Evolutionary conservation across 2,797 vertebrate species (phyloP).

Genomic region (Salarias fasciatus): DNA sequence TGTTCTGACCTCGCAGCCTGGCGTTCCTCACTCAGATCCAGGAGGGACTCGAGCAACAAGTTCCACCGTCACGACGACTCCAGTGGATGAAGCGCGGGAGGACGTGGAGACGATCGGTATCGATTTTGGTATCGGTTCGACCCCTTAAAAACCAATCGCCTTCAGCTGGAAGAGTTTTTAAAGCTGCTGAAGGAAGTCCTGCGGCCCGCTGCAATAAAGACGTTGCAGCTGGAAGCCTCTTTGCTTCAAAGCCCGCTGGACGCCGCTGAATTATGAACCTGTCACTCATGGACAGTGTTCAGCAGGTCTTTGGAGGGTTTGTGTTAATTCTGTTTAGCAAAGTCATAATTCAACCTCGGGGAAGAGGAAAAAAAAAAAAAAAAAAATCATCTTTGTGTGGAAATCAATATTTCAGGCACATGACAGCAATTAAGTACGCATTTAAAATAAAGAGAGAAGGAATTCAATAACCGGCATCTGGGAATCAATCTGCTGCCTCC

Average conservation of each 20-base stretch:
- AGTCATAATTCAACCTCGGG: background rate
- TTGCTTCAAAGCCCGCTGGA: too few species aligned
- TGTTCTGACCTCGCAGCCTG: background rate
- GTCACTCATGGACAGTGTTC: background rate
- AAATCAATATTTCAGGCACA: constrained; percentile 16
- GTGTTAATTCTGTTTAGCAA: constrained; percentile 8
- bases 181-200: too few species aligned
- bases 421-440: constrained; percentile 18
- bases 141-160: too few species aligned
- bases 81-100: background rate
- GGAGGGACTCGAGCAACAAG: background rate
- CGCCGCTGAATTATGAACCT: too few species aligned
- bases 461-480: constrained; percentile 16
- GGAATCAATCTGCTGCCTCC: constrained; percentile 9
- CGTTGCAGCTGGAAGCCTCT: too few species aligned
- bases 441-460: constrained; percentile 1
- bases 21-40: background rate
- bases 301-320: background rate
- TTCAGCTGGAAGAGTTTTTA: too few species aligned
- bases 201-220: too few species aligned
- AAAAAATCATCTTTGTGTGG: background rate
- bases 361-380: too few species aligned
- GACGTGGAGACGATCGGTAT: background rate
- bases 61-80: constrained; percentile 2
- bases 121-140: too few species aligned